Percentiles rank a stretch among this genome's conserved stretches.
phyloP scores from a whole-genome alignment of 2,113 vertebrate species.

The Butorides virescens region DNA sequence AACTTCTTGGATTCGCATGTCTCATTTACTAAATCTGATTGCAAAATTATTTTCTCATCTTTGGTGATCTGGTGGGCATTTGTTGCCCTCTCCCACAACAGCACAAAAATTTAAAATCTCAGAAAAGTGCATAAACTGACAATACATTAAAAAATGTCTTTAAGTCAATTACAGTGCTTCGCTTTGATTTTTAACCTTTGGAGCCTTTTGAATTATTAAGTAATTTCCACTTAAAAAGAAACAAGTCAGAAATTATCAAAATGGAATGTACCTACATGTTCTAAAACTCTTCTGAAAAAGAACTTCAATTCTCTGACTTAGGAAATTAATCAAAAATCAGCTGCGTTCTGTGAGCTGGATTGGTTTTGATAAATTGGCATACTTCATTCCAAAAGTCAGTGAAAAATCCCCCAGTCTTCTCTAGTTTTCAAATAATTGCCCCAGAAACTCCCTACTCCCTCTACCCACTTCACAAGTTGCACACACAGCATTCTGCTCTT shows the following conservation, averaged over 20 bases:
- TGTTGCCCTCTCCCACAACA: neutral
- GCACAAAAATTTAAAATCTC: neutral
- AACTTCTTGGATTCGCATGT: neutral
- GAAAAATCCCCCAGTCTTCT: neutral
- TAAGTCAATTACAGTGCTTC: neutral
- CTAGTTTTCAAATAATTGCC: neutral
- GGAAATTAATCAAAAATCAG: neutral
- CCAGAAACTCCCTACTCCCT: neutral
- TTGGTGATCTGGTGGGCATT: neutral
- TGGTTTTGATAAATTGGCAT: neutral
- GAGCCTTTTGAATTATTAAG: neutral
- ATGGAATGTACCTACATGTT: neutral
- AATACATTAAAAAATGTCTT: neutral
- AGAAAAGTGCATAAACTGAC: neutral
- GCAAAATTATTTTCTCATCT: neutral
- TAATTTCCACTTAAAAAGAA: conserved; percentile 8
- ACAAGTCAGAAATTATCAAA: neutral
- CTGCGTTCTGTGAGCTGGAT: neutral
- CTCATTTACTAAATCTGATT: neutral
- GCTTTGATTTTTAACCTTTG: conserved; percentile 24
- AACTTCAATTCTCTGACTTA: neutral
- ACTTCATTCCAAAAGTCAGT: neutral
- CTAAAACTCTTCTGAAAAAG: neutral
- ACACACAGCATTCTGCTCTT: neutral
- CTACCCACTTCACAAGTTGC: neutral